Percentiles rank a stretch among this genome's conserved stretches.
phyloP scores from a whole-genome alignment of 2,888 invertebrate species.

The Eupithecia vulgata region DNA sequence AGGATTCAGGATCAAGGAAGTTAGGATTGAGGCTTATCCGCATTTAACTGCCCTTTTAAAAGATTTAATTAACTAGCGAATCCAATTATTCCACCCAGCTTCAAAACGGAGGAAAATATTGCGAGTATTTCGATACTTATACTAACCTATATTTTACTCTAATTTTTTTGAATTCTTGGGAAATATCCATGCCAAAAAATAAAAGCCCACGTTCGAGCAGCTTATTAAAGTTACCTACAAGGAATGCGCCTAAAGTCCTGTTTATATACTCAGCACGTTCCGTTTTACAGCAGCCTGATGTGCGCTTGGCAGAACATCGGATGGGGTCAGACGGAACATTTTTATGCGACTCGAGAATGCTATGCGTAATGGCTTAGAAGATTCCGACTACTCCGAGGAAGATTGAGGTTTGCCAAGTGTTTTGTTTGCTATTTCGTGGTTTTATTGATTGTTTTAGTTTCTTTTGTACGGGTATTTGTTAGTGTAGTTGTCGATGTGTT shows the following conservation, averaged over 20 bases:
- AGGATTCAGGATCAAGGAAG: slow-evolving; percentile 41
- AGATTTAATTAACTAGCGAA: slow-evolving; percentile 40
- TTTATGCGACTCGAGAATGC: slow-evolving; percentile 51
- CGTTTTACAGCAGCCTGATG: slow-evolving; percentile 55
- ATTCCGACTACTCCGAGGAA: slow-evolving; percentile 50
- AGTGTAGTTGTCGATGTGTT: background rate
- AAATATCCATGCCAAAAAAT: background rate
- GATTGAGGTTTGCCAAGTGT: slow-evolving; percentile 49
- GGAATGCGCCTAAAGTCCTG: slow-evolving; percentile 45
- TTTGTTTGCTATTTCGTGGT: slow-evolving; percentile 40
- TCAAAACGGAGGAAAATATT: background rate
- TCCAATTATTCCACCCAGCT: slow-evolving; percentile 3
- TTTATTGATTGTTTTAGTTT: slow-evolving; percentile 33
- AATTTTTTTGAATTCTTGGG: background rate
- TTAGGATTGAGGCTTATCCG: slow-evolving; percentile 33
- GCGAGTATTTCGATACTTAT: background rate
- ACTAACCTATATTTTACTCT: background rate
- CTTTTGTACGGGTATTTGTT: background rate
- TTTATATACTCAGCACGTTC: slow-evolving; percentile 68
- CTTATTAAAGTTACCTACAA: slow-evolving; percentile 42
- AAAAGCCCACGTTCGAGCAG: background rate
- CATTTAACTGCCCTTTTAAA: slow-evolving; percentile 23
- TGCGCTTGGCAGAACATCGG: slow-evolving; percentile 55
- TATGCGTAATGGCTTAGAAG: slow-evolving; percentile 64
- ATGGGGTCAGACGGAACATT: slow-evolving; percentile 51